A percentile compares a stretch with the other conserved stretches of the same genome.
These are phyloP conservation scores for Saguinus imperator DNA, from an alignment of 2,113 vertebrate species.

Conservation along the genomic window DNA sequence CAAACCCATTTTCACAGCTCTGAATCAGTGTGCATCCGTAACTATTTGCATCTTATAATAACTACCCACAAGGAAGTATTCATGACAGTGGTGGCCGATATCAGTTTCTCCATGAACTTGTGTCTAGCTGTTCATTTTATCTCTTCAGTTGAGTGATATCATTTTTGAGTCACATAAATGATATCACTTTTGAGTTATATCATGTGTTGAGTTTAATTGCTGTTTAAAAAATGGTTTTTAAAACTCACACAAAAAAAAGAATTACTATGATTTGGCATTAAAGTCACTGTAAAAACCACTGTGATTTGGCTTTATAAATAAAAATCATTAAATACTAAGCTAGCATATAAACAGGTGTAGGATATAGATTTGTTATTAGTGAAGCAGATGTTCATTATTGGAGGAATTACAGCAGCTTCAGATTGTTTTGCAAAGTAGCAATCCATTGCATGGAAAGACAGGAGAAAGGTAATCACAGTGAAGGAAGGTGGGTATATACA, in stretches of 20 bases:
- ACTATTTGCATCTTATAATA: not conserved
- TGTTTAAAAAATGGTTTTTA: not conserved
- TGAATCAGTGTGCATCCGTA: not conserved
- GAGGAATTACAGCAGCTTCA: not conserved
- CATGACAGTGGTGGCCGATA: accelerated
- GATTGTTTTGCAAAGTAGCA: not conserved
- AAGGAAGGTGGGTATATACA: not conserved
- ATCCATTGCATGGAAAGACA: not conserved
- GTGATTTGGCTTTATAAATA: not conserved
- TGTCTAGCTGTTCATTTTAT: not conserved
- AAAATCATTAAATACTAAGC: not conserved
- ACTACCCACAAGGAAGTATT: not conserved
- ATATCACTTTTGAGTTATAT: not conserved
- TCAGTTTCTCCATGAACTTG: not conserved
- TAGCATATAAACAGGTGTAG: not conserved
- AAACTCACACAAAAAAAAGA: not conserved
- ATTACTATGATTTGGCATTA: not conserved
- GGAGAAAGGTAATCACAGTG: not conserved
- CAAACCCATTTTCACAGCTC: not conserved
- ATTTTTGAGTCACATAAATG: not conserved
- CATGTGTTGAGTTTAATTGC: not conserved
- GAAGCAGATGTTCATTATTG: not conserved
- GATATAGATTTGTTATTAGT: not conserved
- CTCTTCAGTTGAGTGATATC: not conserved
- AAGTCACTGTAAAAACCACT: not conserved